Evolutionary conservation across 53 echinoderm and acorn worm species (phyloP).

Genomic region (Actinopyga echinites): DNA sequence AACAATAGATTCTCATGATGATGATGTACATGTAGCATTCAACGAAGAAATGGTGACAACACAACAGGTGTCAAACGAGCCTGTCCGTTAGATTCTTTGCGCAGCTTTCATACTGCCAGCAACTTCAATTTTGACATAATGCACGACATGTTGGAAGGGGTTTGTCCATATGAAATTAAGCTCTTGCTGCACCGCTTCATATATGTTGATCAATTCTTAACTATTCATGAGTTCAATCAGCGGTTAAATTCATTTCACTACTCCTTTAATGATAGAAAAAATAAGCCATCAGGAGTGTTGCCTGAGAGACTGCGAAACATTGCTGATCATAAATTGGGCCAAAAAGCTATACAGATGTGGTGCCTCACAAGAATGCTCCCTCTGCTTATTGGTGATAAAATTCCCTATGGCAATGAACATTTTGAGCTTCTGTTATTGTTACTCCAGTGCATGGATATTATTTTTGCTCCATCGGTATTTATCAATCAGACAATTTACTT

Average conservation of each 20-base stretch:
- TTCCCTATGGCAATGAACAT: slow-evolving; percentile 40
- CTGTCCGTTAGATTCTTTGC: slow-evolving; percentile 42
- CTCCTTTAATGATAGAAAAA: slow-evolving; percentile 50
- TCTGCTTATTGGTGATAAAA: slow-evolving; percentile 49
- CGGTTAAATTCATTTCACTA: slow-evolving; percentile 47
- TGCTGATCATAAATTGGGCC: slow-evolving; percentile 66
- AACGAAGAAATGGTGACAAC: slow-evolving; percentile 46
- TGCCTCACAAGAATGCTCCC: slow-evolving; percentile 62
- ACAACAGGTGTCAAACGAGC: slow-evolving; percentile 43
- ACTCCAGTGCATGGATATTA: slow-evolving; percentile 57
- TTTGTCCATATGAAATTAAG: slow-evolving; percentile 67
- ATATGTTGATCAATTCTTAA: slow-evolving; percentile 44
- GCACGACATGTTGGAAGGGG: slow-evolving; percentile 70
- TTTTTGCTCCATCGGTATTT: slow-evolving; percentile 45
- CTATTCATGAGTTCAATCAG: slow-evolving; percentile 41
- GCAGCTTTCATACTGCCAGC: slow-evolving; percentile 54
- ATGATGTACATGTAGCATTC: slow-evolving; percentile 15
- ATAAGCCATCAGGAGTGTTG: slow-evolving; percentile 49
- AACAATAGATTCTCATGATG: slow-evolving; percentile 52
- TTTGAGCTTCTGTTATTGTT: slow-evolving; percentile 55
- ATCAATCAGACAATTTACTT: slow-evolving; percentile 31
- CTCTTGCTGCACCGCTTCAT: slow-evolving; percentile 53
- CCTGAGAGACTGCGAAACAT: slow-evolving; percentile 40
- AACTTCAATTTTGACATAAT: slow-evolving; percentile 59
- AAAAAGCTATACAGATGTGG: slow-evolving; percentile 70